phyloP scores from a whole-genome alignment of 2,113 vertebrate genomes.

The Ondatra zibethicus region DNA sequence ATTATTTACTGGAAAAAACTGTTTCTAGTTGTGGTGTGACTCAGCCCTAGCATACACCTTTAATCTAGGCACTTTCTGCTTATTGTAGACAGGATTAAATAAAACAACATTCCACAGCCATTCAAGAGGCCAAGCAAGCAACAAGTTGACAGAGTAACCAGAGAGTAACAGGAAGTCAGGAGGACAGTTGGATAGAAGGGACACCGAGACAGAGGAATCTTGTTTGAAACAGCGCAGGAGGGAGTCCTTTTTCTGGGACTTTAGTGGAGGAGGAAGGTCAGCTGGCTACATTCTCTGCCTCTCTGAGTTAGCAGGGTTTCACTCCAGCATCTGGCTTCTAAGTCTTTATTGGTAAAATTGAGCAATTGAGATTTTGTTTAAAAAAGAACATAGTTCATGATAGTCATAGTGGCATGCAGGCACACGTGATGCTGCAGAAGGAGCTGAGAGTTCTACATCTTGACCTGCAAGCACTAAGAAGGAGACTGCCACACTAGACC shows the following conservation, averaged over 20 bases:
- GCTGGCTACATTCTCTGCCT: too few species aligned
- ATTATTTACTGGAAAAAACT: neutral
- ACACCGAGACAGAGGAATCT: neutral
- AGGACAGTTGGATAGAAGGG: neutral
- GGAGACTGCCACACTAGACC: neutral
- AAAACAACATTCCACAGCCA: neutral
- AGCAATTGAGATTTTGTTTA: too few species aligned
- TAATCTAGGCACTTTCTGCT: neutral
- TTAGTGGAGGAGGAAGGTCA: neutral
- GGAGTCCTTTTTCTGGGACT: neutral
- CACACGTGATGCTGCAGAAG: too few species aligned
- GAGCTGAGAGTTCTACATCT: too few species aligned
- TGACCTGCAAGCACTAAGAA: neutral
- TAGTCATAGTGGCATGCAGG: too few species aligned
- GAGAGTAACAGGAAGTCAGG: too few species aligned
- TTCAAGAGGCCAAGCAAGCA: too few species aligned
- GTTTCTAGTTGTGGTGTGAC: neutral
- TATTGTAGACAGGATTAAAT: neutral
- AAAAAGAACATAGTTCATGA: too few species aligned
- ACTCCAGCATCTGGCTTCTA: too few species aligned
- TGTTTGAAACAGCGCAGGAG: neutral
- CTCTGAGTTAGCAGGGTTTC: too few species aligned
- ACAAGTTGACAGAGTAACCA: neutral
- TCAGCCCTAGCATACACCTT: neutral
- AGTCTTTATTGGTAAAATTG: too few species aligned